Percentiles rank a stretch among this genome's conserved stretches.
Evolutionary conservation across 2,797 vertebrate species (phyloP).

Genomic region (Paguma larvata): DNA sequence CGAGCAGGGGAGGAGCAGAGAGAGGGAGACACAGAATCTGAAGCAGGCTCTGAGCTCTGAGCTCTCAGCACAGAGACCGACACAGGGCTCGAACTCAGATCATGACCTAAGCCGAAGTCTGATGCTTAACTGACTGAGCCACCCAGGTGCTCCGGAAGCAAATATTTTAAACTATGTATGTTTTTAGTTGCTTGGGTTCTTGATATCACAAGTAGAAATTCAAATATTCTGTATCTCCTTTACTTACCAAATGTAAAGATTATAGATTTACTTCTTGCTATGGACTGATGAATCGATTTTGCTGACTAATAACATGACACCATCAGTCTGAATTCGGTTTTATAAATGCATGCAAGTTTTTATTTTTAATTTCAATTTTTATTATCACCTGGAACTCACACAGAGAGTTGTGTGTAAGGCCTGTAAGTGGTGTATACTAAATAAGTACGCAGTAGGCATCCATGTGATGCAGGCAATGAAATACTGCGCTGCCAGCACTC

Average conservation of each 20-base stretch:
- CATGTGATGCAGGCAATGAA: background rate
- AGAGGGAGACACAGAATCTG: too few relatives aligned
- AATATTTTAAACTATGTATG: too few relatives aligned
- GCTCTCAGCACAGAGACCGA: too few relatives aligned
- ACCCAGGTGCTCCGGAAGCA: too few relatives aligned
- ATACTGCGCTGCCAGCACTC: too few relatives aligned
- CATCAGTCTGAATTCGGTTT: background rate
- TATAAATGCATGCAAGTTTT: background rate
- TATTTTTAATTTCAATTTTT: background rate
- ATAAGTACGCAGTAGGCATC: background rate
- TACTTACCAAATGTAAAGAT: background rate
- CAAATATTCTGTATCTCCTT: background rate
- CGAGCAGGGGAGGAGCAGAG: too few relatives aligned
- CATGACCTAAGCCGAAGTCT: too few relatives aligned
- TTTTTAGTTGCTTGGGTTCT: background rate
- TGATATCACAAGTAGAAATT: background rate
- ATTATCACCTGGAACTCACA: background rate
- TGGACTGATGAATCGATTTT: background rate
- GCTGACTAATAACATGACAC: background rate
- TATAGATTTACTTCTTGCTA: background rate
- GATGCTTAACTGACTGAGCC: too few relatives aligned
- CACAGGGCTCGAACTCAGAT: too few relatives aligned
- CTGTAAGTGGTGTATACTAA: background rate
- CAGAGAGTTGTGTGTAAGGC: background rate
- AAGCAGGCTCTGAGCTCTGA: too few relatives aligned